These are phyloP conservation scores for Catharus fuscescens DNA, from an alignment of 2,113 vertebrate genomes.

Conservation along the genomic window DNA sequence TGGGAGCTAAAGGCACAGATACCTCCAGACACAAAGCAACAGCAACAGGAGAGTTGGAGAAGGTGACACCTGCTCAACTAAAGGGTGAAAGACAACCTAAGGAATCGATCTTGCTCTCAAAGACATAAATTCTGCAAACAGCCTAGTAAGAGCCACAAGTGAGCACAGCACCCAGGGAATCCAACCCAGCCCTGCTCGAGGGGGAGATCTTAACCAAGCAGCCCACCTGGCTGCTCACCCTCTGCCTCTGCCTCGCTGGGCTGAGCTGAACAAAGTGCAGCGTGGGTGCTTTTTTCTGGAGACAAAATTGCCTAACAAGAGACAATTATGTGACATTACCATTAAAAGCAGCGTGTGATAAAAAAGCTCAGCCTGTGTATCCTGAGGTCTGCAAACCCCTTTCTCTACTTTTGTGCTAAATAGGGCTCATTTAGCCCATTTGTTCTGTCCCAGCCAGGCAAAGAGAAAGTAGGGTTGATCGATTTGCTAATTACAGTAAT, in stretches of 20 bases:
- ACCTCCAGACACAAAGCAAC: accelerated
- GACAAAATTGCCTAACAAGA: slow-evolving; percentile 26
- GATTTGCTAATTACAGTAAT: slow-evolving; percentile 83
- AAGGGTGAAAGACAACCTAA: neutral
- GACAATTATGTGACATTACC: slow-evolving; percentile 35
- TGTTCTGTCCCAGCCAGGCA: slow-evolving; percentile 70
- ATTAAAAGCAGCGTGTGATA: neutral
- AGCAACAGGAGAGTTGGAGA: accelerated
- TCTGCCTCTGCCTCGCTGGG: neutral
- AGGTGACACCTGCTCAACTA: neutral
- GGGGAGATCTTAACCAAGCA: neutral
- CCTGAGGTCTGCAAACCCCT: neutral
- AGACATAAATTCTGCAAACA: neutral
- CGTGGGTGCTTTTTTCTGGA: neutral
- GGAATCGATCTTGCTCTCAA: neutral
- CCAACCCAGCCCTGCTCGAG: accelerated
- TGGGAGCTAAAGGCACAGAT: accelerated
- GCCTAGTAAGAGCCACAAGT: neutral
- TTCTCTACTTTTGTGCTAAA: slow-evolving; percentile 11
- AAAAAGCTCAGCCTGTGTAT: neutral
- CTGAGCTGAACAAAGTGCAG: neutral
- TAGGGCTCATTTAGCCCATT: slow-evolving; percentile 56
- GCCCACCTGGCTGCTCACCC: neutral
- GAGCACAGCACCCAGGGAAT: neutral
- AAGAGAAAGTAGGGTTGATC: slow-evolving; percentile 65